Evolutionary conservation across 2,888 invertebrate species (phyloP), one percentile per base, ranked within the genome.

Genomic region (Drosophila mayaguana): DNA sequence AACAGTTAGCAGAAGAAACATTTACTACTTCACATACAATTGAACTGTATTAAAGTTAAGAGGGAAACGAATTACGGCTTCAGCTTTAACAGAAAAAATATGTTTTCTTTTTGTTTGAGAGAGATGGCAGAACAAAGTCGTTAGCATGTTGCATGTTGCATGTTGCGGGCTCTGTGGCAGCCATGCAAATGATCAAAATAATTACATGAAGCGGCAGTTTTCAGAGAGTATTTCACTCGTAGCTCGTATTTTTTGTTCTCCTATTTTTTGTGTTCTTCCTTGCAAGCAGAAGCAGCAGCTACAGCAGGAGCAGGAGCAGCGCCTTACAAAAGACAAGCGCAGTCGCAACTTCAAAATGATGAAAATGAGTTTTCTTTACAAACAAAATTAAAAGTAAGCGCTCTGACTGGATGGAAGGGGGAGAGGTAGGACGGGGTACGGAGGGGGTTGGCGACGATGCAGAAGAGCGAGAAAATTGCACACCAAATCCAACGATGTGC

Each of bases 321-420:
- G 64, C 62, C 60, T 75, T 68, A 83, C 87, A 83, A 83, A 83
- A 81, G 82, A 82, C 87, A 86, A 81, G 76, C 83, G 81, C 84
- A 78, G 77, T 84, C 72, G 72, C 85, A 84, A 82, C 86, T 89
- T 82, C 85, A 89, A 87, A 89, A 87, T 87, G 86, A 87, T 89
- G 88, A 89, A 87, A 87, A 87, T 87, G 86, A 87, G 86, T 87
- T 87, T 87, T 87, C 86, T 87, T 87, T 87, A 87, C 86, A 87
- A 87, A 87, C 86, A 87, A 87, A 87, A 87, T 87, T 89, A 87
- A 87, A 87, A 80, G 86, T 80, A 87, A 84, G 78, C 80, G 71
- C 77, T 66, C 54, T 61, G 77, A 57, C 79, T 63, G 66, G 38
- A 11, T 32, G 7, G 51, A 22, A 38, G 38, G 42, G 28, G 16